Percentiles rank a stretch among this genome's conserved stretches.
These are phyloP conservation scores for Episyrphus balteatus DNA, from an alignment of 1,140 invertebrate species.

Conservation along the genomic window DNA sequence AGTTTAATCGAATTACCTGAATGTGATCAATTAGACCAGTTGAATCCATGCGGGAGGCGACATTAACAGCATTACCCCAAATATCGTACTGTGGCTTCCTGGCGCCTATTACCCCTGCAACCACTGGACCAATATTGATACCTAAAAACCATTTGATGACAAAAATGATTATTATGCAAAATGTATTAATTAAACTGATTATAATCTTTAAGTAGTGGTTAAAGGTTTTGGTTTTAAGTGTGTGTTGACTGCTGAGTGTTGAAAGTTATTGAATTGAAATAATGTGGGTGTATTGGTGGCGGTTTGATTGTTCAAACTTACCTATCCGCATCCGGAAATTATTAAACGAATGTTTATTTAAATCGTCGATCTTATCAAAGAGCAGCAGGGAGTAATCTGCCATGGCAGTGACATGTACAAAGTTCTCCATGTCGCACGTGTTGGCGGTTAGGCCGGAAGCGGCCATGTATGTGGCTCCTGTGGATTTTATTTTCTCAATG, in stretches of 20 bases:
- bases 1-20: conserved; percentile 45
- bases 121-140: conserved; percentile 89
- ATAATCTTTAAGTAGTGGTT: background rate
- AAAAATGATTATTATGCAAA: conserved; percentile 1
- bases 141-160: conserved; percentile 44
- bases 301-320: conserved; percentile 36
- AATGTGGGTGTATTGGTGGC: no score
- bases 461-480: conserved; percentile 93
- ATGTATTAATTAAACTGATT: conserved; percentile 3
- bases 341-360: conserved; percentile 95
- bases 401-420: conserved; percentile 74
- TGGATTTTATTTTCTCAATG: conserved; percentile 97
- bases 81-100: conserved; percentile 87
- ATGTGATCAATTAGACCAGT: conserved; percentile 73
- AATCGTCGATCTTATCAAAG: conserved; percentile 72
- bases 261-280: no score
- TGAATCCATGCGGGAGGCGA: conserved; percentile 80
- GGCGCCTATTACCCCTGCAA: conserved; percentile 91
- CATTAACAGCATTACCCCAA: conserved; percentile 85
- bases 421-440: conserved; percentile 66
- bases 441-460: conserved; percentile 77
- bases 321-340: conserved; percentile 90
- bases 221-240: background rate
- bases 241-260: no score
- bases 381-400: conserved; percentile 84